Evolutionary conservation across 2,797 vertebrate species (phyloP), one percentile per base, ranked within the genome.

Genomic region (Erpetoichthys calabaricus): DNA sequence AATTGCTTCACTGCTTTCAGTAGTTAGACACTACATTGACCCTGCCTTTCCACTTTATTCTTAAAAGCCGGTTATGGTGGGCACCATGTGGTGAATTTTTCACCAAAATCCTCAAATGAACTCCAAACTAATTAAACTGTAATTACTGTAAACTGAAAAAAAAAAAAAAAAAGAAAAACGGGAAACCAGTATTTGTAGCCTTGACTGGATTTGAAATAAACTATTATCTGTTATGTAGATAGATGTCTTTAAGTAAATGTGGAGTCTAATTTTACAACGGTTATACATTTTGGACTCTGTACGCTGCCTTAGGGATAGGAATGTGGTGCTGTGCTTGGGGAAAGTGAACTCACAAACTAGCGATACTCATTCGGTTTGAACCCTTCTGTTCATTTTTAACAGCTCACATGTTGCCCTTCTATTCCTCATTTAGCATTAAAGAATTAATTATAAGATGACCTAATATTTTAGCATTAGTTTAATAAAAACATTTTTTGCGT

Each of bases 401-500:
- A 70, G 70, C 82, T 75, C 77, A 86, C 80, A 75, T 73, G 77
- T 71, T 77, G 66, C 80, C 76, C 74, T 75, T 77, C 74, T 79
- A 77, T 85, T 81, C 74, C 79, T 75, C 78, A 86, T 87, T 87
- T 89, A 86, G 83, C 84, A 82, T 86, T 84, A 78, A 81, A 81
- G 71, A 80, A 75, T 77, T 86, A 85, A 82, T 84, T 80, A 51
- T 67, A 59, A 61, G 55, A 68, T 62, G 55, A 58, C 60, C 67
- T 68, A 65, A 84, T 85, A 81, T 82, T 73, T 80, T 87, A 80
- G 78, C 79, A 79, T 91, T 86, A 86, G 85, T 86, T 84, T 78
- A 80, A 80, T 83, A 83, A 87, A 86, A 80, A 61, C 66, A 74
- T 80, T 45, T 79, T 72, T 86, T 90, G 85, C 86, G 87, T 88